A percentile compares a stretch with the other conserved stretches of the same genome.
Conservation (phyloP, 2,113 vertebrate genomes). For the Lophotis ruficrista region DNA sequence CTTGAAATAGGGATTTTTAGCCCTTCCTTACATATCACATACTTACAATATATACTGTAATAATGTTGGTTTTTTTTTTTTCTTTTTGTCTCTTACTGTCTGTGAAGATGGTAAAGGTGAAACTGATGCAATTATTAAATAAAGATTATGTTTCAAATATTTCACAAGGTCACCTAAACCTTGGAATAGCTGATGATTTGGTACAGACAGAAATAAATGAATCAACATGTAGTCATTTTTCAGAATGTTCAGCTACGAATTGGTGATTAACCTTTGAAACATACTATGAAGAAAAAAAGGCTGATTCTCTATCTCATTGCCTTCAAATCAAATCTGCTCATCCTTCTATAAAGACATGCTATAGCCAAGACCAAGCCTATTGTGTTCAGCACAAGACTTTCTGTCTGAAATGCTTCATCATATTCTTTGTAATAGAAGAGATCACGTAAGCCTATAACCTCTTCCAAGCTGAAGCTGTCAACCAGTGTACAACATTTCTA, state of each 20-base stretch:
- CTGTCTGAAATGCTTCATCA: background rate
- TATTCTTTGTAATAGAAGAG: background rate
- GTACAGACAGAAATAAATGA: slow-evolving; percentile 16
- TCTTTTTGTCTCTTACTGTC: background rate
- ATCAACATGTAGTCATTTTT: slow-evolving; percentile 37
- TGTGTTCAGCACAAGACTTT: background rate
- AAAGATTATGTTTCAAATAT: slow-evolving; percentile 31
- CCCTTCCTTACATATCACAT: background rate
- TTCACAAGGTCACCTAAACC: slow-evolving; percentile 24
- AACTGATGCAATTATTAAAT: slow-evolving; percentile 31
- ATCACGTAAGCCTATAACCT: background rate
- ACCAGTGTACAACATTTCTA: background rate
- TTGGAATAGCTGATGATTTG: background rate
- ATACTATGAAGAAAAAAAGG: background rate
- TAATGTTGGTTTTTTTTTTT: background rate
- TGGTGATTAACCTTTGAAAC: slow-evolving; percentile 61
- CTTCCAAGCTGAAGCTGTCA: background rate
- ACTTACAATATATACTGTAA: background rate
- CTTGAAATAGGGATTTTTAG: background rate
- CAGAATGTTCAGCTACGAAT: slow-evolving; percentile 41
- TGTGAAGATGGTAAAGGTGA: slow-evolving; percentile 29
- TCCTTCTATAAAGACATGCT: background rate
- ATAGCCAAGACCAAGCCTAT: background rate
- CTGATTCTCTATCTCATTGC: slow-evolving; percentile 9
- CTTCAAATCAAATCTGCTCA: slow-evolving; percentile 10